Evolutionary conservation across 2,888 invertebrate species (phyloP).

Genomic region (Molanna angustata): DNA sequence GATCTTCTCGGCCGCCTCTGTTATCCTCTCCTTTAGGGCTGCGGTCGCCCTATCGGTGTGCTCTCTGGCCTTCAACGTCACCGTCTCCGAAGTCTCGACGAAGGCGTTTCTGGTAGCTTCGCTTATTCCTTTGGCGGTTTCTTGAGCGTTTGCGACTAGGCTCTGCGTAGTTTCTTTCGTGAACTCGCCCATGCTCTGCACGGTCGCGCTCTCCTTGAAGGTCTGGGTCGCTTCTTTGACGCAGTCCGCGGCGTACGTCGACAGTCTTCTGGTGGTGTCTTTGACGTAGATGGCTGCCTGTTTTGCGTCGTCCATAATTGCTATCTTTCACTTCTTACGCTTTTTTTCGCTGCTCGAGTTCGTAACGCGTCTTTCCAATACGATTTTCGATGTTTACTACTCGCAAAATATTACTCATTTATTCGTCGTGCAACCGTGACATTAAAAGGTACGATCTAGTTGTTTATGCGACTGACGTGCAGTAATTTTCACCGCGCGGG

Average conservation of each 20-base stretch:
- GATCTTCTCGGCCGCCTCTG: background rate
- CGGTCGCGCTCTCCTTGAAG: slow-evolving; percentile 3
- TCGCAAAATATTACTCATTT: no score
- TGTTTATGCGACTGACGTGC: no score
- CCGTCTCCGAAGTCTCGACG: slow-evolving; percentile 12
- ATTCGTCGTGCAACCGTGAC: no score
- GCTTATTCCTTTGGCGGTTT: slow-evolving; percentile 3
- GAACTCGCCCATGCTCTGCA: background rate
- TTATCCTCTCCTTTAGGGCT: slow-evolving; percentile 2
- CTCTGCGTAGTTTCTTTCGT: background rate
- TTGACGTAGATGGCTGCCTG: background rate
- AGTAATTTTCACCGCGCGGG: no score
- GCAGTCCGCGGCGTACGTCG: slow-evolving; percentile 5
- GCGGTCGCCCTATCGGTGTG: slow-evolving; percentile 5
- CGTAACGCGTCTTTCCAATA: no score
- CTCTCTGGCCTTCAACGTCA: slow-evolving; percentile 10
- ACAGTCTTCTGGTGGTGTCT: slow-evolving; percentile 3
- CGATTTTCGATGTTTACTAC: no score
- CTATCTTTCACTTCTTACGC: no score
- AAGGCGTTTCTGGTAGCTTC: background rate
- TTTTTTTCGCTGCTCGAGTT: no score
- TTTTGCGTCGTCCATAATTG: slow-evolving; percentile 3
- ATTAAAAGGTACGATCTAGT: no score
- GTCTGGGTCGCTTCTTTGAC: slow-evolving; percentile 7
- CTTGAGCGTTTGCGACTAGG: background rate